Evolutionary conservation across 2,797 vertebrate genomes (phyloP).

Genomic region (Coendou prehensilis): DNA sequence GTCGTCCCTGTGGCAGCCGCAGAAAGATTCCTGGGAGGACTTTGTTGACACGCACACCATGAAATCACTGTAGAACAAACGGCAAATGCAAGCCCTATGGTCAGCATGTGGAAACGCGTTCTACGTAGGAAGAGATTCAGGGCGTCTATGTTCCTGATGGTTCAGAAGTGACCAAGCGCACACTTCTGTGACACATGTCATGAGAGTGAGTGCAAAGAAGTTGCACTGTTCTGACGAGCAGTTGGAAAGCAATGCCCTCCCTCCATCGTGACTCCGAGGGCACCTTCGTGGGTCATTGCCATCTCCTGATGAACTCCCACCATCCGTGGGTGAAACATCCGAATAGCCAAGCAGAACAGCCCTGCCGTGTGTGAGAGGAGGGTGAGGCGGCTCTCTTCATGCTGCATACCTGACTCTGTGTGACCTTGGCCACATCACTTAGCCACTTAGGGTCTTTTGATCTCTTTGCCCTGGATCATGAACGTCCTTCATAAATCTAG

Average conservation of each 20-base stretch:
- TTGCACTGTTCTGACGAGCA: neutral
- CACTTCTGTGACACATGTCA: neutral
- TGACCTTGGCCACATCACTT: neutral
- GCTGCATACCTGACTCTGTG: neutral
- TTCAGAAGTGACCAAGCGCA: neutral
- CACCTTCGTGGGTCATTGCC: neutral
- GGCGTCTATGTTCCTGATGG: neutral
- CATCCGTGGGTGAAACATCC: rapidly evolving
- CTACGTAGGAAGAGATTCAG: neutral
- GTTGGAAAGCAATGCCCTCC: neutral
- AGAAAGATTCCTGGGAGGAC: neutral
- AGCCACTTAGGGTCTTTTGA: neutral
- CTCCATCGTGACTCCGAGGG: neutral
- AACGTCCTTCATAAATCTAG: neutral
- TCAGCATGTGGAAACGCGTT: neutral
- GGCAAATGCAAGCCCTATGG: neutral
- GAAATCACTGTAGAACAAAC: neutral
- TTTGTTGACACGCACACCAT: neutral
- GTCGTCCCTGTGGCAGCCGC: neutral
- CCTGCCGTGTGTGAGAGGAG: neutral
- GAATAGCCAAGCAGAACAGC: neutral
- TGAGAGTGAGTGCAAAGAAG: neutral
- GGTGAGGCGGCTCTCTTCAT: neutral
- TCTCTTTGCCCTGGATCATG: neutral
- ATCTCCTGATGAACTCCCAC: neutral